These are phyloP conservation scores for Heliothis subflexa DNA, from an alignment of 1,140 invertebrate genomes.

Conservation along the genomic window DNA sequence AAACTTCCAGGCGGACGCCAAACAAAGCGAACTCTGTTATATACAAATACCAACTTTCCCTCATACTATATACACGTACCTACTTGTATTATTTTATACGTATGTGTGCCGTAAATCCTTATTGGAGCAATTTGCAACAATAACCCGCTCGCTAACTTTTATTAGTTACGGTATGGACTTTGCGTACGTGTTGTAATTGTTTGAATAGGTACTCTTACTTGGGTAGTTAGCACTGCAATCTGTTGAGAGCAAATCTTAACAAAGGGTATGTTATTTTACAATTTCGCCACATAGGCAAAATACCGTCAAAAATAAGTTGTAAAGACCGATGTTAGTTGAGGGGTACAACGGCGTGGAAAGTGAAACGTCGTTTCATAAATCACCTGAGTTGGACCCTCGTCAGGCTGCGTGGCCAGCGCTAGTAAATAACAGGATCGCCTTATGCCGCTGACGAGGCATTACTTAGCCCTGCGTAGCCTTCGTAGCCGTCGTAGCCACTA, in stretches of 20 bases:
- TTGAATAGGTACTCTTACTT: conserved; percentile 10
- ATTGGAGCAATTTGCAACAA: conserved; percentile 57
- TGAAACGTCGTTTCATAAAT: conserved; percentile 81
- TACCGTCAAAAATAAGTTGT: conserved; percentile 32
- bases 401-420: conserved; percentile 61
- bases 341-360: conserved; percentile 70
- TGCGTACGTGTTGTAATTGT: conserved; percentile 18
- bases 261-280: too few relatives aligned
- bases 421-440: conserved; percentile 74
- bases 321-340: conserved; percentile 57
- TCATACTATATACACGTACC: conserved; percentile 1
- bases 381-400: conserved; percentile 72
- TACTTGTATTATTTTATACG: conserved; percentile 15
- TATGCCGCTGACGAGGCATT: conserved; percentile 64
- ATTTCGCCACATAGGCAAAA: neutral
- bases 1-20: conserved; percentile 35
- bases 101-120: conserved; percentile 31
- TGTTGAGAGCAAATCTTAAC: neutral
- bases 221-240: neutral
- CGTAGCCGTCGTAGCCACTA: neutral
- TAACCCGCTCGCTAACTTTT: conserved; percentile 48
- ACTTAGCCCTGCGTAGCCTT: conserved; percentile 39
- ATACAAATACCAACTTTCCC: conserved; percentile 43
- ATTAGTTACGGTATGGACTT: conserved; percentile 23
- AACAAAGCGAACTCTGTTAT: conserved; percentile 41